Evolutionary conservation across 2,797 vertebrate genomes (phyloP), one percentile per base, ranked within the genome.

Genomic region (Gallinago nigripennis): DNA sequence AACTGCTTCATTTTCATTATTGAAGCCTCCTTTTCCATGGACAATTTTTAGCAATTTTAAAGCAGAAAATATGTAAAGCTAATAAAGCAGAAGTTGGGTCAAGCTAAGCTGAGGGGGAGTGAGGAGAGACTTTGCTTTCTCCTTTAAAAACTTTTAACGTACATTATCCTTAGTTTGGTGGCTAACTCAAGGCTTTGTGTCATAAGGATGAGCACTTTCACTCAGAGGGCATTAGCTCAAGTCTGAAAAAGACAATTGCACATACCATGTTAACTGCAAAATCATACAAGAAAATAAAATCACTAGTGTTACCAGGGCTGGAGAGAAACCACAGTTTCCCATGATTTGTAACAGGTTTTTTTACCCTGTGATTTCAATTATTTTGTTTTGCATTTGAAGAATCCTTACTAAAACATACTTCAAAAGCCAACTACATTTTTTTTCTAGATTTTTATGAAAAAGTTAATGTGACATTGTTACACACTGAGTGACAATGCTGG

Each of bases 401-500:
- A 20, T 58, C 28, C 7, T 18, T 46, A 24, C 31, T 80, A 51
- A 75, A 82, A 73, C 2, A 6, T n/a, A 24, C 7, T 50, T 85
- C 33, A 87, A 58, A 41, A 5, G 0, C 43, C 39, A 57, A 6
- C 8, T 43, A 21, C 6, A 13, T 53, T 61, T 65, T 45, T 18
- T 51, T 33, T 6, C 18, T 11, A 15, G 8, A 3, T 30, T 66
- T 80, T 53, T 58, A 11, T 61, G 20, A 48, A 77, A 81, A 63
- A 56, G 5, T 31, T 65, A 54, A 27, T 43, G 12, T 33, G 20
- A 4, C 12, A 11, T 58, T 6, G 24, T 65, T 60, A 14, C 30
- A 37, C 14, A 37, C 50, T 0, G 1, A 70, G 30, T 0, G 0
- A 19, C 28, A 60, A 2, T 30, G 19, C 27, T 50, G n/a, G 6